A percentile compares a stretch with the other conserved stretches of the same genome.
phyloP scores from a whole-genome alignment of 2,888 invertebrate species.

The Parapristionchus giblindavisi region DNA sequence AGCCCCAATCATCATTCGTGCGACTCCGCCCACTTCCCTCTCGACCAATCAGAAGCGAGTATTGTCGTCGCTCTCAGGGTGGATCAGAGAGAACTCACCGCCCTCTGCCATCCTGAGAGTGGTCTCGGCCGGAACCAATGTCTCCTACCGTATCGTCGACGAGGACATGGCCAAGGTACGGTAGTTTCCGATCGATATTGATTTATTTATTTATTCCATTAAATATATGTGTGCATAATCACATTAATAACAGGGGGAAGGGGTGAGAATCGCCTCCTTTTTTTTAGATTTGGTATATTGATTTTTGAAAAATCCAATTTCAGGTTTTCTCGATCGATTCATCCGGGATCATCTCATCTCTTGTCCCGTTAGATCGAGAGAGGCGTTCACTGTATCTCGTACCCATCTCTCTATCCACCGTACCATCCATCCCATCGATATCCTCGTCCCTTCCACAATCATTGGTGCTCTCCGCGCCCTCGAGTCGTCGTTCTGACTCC shows the following conservation, averaged over 20 bases:
- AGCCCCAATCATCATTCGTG: background rate
- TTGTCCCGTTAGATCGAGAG: conserved; percentile 23
- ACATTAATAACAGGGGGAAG: background rate
- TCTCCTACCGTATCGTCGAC: conserved; percentile 7
- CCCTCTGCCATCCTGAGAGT: conserved; percentile 17
- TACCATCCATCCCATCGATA: background rate
- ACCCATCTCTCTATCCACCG: conserved; percentile 4
- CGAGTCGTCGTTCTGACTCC: background rate
- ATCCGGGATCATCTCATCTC: conserved; percentile 11
- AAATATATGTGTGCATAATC: too few relatives aligned
- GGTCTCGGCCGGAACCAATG: background rate
- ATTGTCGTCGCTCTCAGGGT: background rate
- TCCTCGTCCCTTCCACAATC: conserved; percentile 16
- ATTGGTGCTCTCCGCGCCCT: too few relatives aligned
- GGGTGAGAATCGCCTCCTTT: background rate
- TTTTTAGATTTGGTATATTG: background rate
- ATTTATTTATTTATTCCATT: background rate
- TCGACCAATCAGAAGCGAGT: background rate
- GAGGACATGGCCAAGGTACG: conserved; percentile 19
- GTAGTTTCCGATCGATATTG: background rate
- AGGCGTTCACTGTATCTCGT: conserved; percentile 13
- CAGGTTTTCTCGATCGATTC: conserved; percentile 18
- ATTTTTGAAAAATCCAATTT: background rate
- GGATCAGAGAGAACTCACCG: conserved; percentile 29
- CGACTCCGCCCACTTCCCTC: conserved; percentile 14